Evolutionary conservation across 2,797 vertebrate species (phyloP).

Genomic region (Spinus olivaceus): DNA sequence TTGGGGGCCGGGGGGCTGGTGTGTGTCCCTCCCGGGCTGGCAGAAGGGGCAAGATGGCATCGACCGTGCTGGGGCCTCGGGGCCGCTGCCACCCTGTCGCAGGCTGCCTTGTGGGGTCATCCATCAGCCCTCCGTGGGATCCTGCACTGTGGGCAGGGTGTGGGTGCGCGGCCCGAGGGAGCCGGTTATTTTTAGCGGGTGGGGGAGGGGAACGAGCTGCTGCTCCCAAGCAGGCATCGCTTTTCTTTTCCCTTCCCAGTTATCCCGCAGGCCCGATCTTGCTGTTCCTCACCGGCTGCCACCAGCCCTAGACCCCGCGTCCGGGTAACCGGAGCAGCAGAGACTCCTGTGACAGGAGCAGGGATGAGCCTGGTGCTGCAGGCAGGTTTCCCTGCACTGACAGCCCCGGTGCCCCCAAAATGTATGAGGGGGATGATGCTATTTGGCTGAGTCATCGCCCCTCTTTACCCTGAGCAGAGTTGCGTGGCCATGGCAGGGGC

Average conservation of each 20-base stretch:
- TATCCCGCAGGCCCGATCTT: background rate
- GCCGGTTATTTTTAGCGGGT: slow-evolving; percentile 19
- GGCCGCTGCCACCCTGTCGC: background rate
- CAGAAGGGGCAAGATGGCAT: background rate
- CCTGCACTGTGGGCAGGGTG: background rate
- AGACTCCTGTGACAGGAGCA: background rate
- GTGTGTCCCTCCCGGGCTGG: too few species aligned
- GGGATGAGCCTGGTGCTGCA: background rate
- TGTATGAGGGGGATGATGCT: background rate
- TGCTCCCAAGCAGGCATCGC: background rate
- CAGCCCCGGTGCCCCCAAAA: background rate
- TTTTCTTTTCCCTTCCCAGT: background rate
- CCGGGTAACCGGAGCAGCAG: accelerated
- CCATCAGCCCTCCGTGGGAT: background rate
- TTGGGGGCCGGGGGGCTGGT: background rate
- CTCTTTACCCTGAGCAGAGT: background rate
- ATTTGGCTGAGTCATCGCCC: slow-evolving; percentile 40
- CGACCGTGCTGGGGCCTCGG: background rate
- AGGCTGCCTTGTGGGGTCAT: background rate
- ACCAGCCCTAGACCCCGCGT: background rate
- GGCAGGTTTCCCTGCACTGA: background rate
- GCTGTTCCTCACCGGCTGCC: background rate
- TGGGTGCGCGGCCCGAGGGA: background rate
- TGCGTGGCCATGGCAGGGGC: accelerated
- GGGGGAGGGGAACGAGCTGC: slow-evolving; percentile 38